Evolutionary conservation across 1,140 invertebrate species (phyloP), one percentile per base, ranked within the genome.

Genomic region (Rhynchophorus ferrugineus): DNA sequence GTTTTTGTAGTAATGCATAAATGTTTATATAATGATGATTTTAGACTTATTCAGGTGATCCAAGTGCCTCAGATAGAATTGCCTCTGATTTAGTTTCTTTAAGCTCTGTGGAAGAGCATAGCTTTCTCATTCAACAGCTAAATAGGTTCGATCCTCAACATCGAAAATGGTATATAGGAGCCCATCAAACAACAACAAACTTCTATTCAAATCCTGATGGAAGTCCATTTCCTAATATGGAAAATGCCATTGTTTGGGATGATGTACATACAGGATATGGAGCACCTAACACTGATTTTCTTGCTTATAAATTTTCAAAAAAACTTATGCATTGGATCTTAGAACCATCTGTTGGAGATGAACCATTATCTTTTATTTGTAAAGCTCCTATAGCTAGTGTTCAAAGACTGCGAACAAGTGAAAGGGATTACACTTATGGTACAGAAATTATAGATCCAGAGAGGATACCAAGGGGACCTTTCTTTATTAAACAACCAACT

Each of bases 121-220:
- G 83, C 0, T 94, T 92, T 66, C 72, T 95, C 9, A 74, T 90
- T 1, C 77, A 85, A 53, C 81, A 89, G 60, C 71, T 96, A 3
- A 78, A 84, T 58, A 73, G 78, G 61, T 77, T 87, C 58, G 90
- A 95, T 74, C 89, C 89, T 17, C 85, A 91, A 54, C 87, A 89
- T 67, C 75, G 85, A 41, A 77, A 79, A n/a, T 95, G 91, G 87
- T 93, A 90, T 58, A 84, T 87, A 18, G 85, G 87, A 16, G 81
- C 82, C 1, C 78, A 78, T 36, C 84, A 89, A 64, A 78, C 81
- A 39, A 78, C 79, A 1, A 80, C 81, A 3, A 84, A 83, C 37
- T 81, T 80, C 52, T 95, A 90, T 89, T 69, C 82, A 0, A 95
- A 94, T 71, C 86, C 90, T 58, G 90, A 94, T 72, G 81, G 80